phyloP scores from a whole-genome alignment of 2,888 invertebrate genomes.

The Melinopterus prodromus region DNA sequence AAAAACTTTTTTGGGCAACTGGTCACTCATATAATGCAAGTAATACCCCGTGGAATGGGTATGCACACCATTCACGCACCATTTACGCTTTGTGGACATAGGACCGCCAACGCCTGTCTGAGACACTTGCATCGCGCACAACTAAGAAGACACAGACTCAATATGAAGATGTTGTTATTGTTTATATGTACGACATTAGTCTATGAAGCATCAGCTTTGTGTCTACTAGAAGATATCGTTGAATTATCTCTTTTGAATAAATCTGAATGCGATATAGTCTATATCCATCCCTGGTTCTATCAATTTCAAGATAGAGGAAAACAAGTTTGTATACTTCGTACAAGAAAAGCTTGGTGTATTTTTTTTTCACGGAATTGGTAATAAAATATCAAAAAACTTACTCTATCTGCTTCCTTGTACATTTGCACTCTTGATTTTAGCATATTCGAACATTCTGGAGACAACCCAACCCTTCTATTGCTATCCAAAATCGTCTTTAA shows the following conservation, averaged over 20 bases:
- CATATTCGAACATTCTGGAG: constrained; percentile 81
- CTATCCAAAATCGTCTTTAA: constrained; percentile 75
- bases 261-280: neutral
- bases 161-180: neutral
- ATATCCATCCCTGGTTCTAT: no score
- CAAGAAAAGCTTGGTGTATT: no score
- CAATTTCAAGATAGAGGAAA: no score
- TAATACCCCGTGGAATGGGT: no score
- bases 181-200: neutral
- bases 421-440: constrained; percentile 85
- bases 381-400: constrained; percentile 16
- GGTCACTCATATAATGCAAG: no score
- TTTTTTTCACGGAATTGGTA: neutral
- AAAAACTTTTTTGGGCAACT: no score
- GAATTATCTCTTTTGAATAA: no score
- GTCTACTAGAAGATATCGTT: neutral
- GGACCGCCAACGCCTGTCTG: no score
- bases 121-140: neutral
- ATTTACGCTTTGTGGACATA: no score
- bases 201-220: neutral
- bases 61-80: no score
- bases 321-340: no score
- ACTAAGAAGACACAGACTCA: neutral
- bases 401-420: constrained; percentile 82
- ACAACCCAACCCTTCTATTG: constrained; percentile 71